phyloP scores from a whole-genome alignment of 2,113 vertebrate genomes.

The Thalassoma bifasciatum region DNA sequence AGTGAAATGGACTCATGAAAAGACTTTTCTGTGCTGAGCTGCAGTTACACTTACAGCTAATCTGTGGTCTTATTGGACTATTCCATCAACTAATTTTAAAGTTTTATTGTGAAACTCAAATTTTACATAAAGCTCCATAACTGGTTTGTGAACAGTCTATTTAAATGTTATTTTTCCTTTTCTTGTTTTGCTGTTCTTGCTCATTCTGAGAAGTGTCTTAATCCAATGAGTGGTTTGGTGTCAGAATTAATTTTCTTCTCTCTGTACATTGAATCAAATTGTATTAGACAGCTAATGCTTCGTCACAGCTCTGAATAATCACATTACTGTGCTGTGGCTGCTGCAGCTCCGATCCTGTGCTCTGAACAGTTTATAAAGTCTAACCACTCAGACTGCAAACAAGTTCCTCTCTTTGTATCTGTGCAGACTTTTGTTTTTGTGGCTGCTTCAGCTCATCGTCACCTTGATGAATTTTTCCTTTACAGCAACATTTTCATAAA shows the following conservation, averaged over 20 bases:
- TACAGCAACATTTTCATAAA: too few species aligned
- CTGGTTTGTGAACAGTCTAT: too few species aligned
- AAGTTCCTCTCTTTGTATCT: neutral
- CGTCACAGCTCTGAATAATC: constrained; percentile 49
- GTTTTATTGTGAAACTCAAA: too few species aligned
- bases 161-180: neutral
- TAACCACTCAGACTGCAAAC: neutral
- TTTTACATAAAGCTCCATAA: too few species aligned
- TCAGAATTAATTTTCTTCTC: constrained; percentile 51
- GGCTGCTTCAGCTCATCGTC: neutral
- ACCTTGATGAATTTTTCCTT: neutral
- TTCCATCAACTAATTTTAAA: too few species aligned
- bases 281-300: constrained; percentile 33
- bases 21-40: too few species aligned
- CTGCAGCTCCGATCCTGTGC: constrained; percentile 8
- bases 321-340: constrained; percentile 29
- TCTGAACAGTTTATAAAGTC: neutral
- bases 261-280: constrained; percentile 57
- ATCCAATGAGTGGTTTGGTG: constrained; percentile 47
- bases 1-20: too few species aligned
- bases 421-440: constrained; percentile 20
- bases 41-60: too few species aligned
- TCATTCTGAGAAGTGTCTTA: constrained; percentile 32
- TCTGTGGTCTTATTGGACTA: too few species aligned
- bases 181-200: constrained; percentile 22